These are phyloP conservation scores for Castor canadensis DNA, from an alignment of 2,113 vertebrate genomes.

Conservation along the genomic window DNA sequence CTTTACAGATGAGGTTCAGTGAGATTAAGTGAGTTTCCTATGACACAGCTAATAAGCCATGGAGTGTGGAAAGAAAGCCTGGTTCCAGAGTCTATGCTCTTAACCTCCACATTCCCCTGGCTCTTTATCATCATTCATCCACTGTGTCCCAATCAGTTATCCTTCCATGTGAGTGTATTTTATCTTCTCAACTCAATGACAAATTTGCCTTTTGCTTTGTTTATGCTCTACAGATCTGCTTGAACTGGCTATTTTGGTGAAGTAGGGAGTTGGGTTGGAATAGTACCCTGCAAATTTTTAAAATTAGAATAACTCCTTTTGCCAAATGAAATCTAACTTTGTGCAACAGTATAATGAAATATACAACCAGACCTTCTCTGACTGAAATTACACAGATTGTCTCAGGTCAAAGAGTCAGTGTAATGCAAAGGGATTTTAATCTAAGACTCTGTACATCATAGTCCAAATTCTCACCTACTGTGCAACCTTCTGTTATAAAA, in stretches of 20 bases:
- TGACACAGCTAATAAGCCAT: neutral
- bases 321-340: neutral
- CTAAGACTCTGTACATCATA: neutral
- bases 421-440: slow-evolving; percentile 4
- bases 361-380: neutral
- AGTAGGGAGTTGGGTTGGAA: neutral
- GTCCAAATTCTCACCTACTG: neutral
- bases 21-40: neutral
- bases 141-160: neutral
- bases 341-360: neutral
- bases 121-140: neutral
- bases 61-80: neutral
- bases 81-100: neutral
- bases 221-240: neutral
- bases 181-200: neutral
- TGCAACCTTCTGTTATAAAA: neutral
- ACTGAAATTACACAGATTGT: neutral
- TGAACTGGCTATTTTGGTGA: neutral
- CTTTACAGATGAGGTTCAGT: neutral
- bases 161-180: neutral
- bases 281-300: neutral
- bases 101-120: neutral
- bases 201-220: neutral
- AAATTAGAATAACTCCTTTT: neutral
- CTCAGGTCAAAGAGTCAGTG: neutral